Conservation (phyloP, 1,140 invertebrate species). For the Phymastichus coffea region DNA sequence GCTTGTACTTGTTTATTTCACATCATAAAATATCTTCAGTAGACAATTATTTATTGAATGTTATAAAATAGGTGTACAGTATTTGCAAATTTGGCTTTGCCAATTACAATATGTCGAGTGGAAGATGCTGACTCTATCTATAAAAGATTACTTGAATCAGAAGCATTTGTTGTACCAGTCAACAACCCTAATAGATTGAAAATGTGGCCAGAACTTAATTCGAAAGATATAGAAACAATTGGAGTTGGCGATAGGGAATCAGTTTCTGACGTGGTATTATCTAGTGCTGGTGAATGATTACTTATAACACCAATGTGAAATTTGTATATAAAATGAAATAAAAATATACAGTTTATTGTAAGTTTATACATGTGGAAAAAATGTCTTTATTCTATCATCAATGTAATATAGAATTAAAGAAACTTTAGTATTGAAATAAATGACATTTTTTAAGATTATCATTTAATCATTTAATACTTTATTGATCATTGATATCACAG, state of each 20-base stretch:
- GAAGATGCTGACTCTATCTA: conserved; percentile 74
- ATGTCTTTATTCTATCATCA: no score
- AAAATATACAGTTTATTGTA: conserved; percentile 51
- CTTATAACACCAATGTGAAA: conserved; percentile 24
- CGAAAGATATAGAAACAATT: conserved; percentile 56
- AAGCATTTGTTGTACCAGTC: conserved; percentile 68
- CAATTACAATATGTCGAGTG: conserved; percentile 73
- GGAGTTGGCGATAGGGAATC: conserved; percentile 58
- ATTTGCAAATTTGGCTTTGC: conserved; percentile 73
- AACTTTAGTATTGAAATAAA: conserved; percentile 18
- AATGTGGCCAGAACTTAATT: conserved; percentile 70
- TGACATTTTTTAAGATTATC: conserved; percentile 16
- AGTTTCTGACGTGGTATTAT: conserved; percentile 76
- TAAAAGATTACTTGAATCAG: conserved; percentile 66
- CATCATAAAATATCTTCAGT: neutral
- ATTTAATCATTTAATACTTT: no score
- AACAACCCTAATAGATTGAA: conserved; percentile 64
- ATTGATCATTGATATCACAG: conserved; percentile 72
- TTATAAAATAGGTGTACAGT: conserved; percentile 67
- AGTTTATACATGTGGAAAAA: no score
- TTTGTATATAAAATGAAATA: conserved; percentile 8
- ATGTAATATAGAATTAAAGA: no score
- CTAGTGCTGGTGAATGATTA: conserved; percentile 66
- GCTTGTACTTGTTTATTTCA: neutral
- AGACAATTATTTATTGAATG: neutral